These are phyloP conservation scores for Cynaeus angustus DNA, from an alignment of 2,888 invertebrate species.

Conservation along the genomic window DNA sequence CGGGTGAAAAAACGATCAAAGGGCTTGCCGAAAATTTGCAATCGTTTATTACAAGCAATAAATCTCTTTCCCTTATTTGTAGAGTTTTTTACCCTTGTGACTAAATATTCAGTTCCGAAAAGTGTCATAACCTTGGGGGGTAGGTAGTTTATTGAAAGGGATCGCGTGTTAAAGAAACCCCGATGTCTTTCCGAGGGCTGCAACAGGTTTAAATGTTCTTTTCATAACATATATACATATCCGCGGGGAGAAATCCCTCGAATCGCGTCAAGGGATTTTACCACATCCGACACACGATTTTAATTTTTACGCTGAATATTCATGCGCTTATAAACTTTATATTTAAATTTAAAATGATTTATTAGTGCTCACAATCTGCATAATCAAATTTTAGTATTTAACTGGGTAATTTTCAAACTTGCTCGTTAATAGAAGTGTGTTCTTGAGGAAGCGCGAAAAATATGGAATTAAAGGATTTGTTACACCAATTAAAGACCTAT, in stretches of 20 bases:
- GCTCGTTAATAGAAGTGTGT: too few relatives aligned
- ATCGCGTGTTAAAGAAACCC: constrained; percentile 58
- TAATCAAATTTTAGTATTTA: constrained; percentile 37
- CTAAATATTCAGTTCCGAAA: constrained; percentile 60
- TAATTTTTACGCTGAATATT: constrained; percentile 52
- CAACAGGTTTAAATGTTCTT: constrained; percentile 70
- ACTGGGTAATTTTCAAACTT: constrained; percentile 29
- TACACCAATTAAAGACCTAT: too few relatives aligned
- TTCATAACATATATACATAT: constrained; percentile 66
- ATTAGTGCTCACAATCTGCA: constrained; percentile 46
- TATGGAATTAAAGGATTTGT: background rate
- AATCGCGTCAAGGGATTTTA: constrained; percentile 48
- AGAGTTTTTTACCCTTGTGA: constrained; percentile 58
- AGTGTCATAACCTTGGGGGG: constrained; percentile 64
- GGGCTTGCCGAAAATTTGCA: constrained; percentile 45
- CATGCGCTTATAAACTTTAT: constrained; percentile 49
- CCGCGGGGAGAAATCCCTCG: constrained; percentile 50
- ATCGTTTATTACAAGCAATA: constrained; percentile 51
- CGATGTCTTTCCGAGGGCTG: constrained; percentile 60
- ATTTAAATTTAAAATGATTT: constrained; percentile 53
- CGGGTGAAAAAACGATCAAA: constrained; percentile 21
- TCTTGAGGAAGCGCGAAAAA: background rate
- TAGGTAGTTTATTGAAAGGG: constrained; percentile 62
- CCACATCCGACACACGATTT: constrained; percentile 24
- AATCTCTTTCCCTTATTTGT: constrained; percentile 52